A percentile compares a stretch with the other conserved stretches of the same genome.
Conservation (phyloP, 37 sponge, comb jelly and placozoan species). For the Chondrilla cf. caribensis region DNA sequence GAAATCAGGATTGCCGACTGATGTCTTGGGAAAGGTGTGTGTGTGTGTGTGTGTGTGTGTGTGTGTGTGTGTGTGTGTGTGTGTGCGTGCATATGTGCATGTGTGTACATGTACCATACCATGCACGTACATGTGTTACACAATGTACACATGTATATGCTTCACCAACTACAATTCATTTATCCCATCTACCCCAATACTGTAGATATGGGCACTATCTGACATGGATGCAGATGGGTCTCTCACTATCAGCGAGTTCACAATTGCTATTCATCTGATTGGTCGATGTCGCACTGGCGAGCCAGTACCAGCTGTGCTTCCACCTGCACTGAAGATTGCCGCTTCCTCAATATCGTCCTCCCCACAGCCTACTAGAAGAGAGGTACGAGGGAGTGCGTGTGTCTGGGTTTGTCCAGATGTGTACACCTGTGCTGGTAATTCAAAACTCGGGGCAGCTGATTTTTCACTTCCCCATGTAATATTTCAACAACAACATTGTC, state of each 20-base stretch:
- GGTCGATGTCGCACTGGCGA: constrained; percentile 50
- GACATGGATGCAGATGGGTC: constrained; percentile 75
- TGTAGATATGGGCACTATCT: constrained; percentile 71
- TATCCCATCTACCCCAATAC: not conserved
- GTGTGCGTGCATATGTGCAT: too few relatives aligned
- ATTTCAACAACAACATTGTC: too few relatives aligned
- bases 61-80: not conserved
- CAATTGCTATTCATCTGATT: constrained; percentile 71
- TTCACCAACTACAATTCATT: not conserved
- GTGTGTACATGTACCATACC: too few relatives aligned
- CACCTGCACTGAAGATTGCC: constrained; percentile 35
- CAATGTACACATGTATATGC: not conserved
- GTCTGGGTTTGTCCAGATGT: not conserved
- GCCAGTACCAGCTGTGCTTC: constrained; percentile 56
- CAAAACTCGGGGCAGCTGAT: not conserved
- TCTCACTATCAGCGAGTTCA: constrained; percentile 67
- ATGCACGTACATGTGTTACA: not conserved
- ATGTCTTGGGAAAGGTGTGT: constrained; percentile 68
- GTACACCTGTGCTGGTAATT: not conserved
- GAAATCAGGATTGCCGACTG: constrained; percentile 55
- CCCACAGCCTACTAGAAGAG: not conserved
- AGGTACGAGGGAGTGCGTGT: not conserved
- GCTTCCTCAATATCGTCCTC: not conserved
- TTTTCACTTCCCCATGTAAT: too few relatives aligned
- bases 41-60: constrained; percentile 3